Evolutionary conservation across 2,888 invertebrate species (phyloP).

Genomic region (Horisme vitalbata): DNA sequence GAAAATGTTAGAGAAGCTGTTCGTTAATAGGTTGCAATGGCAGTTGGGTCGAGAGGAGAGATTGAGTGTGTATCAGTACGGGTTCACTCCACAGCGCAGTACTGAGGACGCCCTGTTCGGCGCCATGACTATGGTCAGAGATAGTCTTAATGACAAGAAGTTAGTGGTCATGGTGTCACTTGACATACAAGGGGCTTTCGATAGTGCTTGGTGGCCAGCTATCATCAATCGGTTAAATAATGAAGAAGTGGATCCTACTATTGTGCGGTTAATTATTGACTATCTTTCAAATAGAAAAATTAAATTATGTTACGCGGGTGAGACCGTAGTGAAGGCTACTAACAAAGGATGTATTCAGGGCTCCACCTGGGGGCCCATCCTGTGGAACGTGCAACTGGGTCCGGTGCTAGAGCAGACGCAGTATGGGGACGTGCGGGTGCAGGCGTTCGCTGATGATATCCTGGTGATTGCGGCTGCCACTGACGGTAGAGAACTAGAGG

Average conservation of each 20-base stretch:
- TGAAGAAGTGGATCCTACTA: too few species aligned
- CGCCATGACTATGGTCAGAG: not conserved
- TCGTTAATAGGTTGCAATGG: constrained; percentile 19
- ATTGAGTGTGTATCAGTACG: constrained; percentile 18
- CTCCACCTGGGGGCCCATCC: not conserved
- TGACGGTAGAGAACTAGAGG: not conserved
- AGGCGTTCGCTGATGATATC: not conserved
- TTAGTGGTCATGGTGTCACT: constrained; percentile 1
- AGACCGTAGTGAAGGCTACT: not conserved
- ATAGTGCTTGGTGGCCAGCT: constrained; percentile 18
- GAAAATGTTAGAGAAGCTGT: constrained; percentile 17
- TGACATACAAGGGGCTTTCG: constrained; percentile 22
- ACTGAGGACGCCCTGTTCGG: constrained; percentile 28
- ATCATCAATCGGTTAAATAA: too few species aligned
- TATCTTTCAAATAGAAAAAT: constrained; percentile 1
- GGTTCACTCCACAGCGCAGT: constrained; percentile 24
- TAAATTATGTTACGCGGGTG: not conserved
- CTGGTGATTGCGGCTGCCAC: not conserved
- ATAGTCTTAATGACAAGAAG: constrained; percentile 1
- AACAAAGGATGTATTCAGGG: constrained; percentile 6
- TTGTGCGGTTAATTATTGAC: too few species aligned
- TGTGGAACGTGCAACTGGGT: constrained; percentile 4
- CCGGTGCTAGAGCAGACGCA: not conserved
- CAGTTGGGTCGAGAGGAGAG: constrained; percentile 1
- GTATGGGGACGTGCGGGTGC: not conserved